Base-by-base conservation (phyloP, 2,113 vertebrate species). In the Phalacrocorax carbo region DNA sequence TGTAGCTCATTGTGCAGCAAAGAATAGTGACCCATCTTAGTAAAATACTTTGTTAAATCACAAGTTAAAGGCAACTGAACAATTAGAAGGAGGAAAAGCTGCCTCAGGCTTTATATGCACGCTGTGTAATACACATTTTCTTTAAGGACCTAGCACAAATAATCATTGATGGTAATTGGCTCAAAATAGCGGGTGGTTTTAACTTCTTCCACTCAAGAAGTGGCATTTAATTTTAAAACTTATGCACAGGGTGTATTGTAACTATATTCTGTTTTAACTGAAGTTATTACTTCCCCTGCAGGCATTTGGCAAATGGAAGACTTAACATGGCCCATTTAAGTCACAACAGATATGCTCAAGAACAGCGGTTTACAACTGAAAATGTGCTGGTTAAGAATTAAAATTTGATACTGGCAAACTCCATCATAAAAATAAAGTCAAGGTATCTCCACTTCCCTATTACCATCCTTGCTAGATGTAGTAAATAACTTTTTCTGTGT, bases 211-310 rank as follows among this genome's bases (percentile, higher is more conserved):
- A 30, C 66, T 87, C 69, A 36, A 85, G 69, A 82, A 11, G 4
- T 12, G 46, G 38, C 61, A 48, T 83, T 95, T 92, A n/a, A 72
- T 87, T 93, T 87, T 75, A 65, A 90, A 95, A 90, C 58, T 60
- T 60, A 26, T 57, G 76, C 81, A 69, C 73, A 65, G 57, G 52
- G 62, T 27, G 64, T 72, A 65, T 52, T 91, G 52, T 91, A 86
- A 89, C 73, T 81, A 64, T 83, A 85, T 89, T 78, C 61, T 79
- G 32, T 9, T 94, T 87, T 94, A 96, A 84, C 61, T 93, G 49
- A 75, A 66, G 73, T 94, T 91, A 91, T 77, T 95, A 80, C 75
- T 85, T 94, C 57, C 65, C 80, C 84, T 75, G 66, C 57, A 96
- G 77, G 72, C 93, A 64, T 88, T 94, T 92, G 51, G 83, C 68